These are phyloP conservation scores for Trisateles emortualis DNA, from an alignment of 2,888 invertebrate genomes.

Conservation along the genomic window DNA sequence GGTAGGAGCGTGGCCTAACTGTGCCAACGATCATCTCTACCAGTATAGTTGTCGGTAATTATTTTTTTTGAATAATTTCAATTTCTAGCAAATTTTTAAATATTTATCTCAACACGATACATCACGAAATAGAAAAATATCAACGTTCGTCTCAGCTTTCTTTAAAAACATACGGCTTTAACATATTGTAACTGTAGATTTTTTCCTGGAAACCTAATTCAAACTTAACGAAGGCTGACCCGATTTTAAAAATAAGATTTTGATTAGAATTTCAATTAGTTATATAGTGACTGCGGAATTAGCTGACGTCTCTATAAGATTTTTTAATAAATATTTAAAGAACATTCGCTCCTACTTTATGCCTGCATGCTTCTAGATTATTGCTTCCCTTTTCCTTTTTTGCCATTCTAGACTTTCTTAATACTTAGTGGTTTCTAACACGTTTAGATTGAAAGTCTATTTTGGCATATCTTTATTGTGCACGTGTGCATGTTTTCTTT, in stretches of 20 bases:
- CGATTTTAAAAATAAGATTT: slow-evolving; percentile 50
- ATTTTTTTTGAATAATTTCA: slow-evolving; percentile 10
- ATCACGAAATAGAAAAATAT: slow-evolving; percentile 33
- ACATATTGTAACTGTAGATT: slow-evolving; percentile 35
- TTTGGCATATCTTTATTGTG: slow-evolving; percentile 65
- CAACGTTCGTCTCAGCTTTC: slow-evolving; percentile 34
- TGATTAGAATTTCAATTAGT: slow-evolving; percentile 46
- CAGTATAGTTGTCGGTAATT: slow-evolving; percentile 25
- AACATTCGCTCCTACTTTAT: slow-evolving; percentile 83
- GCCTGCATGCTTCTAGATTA: slow-evolving; percentile 76
- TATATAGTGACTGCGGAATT: slow-evolving; percentile 49
- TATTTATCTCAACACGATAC: slow-evolving; percentile 24
- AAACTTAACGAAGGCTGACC: slow-evolving; percentile 50
- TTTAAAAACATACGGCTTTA: slow-evolving; percentile 40
- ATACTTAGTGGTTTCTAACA: slow-evolving; percentile 43
- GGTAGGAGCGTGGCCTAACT: slow-evolving; percentile 77
- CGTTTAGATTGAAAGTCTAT: slow-evolving; percentile 67
- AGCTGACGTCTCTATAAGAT: slow-evolving; percentile 40
- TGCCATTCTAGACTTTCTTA: slow-evolving; percentile 68
- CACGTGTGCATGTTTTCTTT: slow-evolving; percentile 82
- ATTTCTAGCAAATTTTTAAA: slow-evolving; percentile 31
- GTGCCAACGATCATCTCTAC: slow-evolving; percentile 26
- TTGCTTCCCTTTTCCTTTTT: slow-evolving; percentile 68
- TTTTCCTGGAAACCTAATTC: slow-evolving; percentile 38
- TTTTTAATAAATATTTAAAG: slow-evolving; percentile 47